Evolutionary conservation across 2,113 vertebrate species (phyloP), one percentile per base, ranked within the genome.

Genomic region (Phoxinus phoxinus): DNA sequence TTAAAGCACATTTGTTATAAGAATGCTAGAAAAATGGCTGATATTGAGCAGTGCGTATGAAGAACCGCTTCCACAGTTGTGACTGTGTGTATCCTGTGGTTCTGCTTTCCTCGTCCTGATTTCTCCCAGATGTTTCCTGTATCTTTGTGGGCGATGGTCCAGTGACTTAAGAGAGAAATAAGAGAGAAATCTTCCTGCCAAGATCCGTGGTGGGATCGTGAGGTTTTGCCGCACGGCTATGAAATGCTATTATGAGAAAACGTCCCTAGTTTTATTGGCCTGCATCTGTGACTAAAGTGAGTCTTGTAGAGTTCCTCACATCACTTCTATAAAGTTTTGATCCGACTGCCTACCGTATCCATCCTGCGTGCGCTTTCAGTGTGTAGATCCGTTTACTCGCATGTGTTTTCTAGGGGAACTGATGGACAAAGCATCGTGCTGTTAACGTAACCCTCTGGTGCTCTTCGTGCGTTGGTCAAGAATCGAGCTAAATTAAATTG

Each of bases 111-210:
- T 86, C 67, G 30, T 76, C 89, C 87, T 93, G 92, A 94, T 94
- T 91, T 85, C 89, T 94, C 90, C 94, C 94, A 95, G 94, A 95
- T 95, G 94, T 95, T 95, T 95, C 93, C 94, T 94, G 94, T 94
- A 91, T 94, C 89, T 94, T 51, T 91, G 61, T 84, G 86, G 89
- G 88, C 10, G 78, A 85, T 83, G 75, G 61, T 90, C 74, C 72
- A 76, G 65, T 48, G 90, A 89, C 87, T 90, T 87, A 53, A 92
- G 92, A 89, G 76, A 91, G 91, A 78, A 90, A 91, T 89, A 85
- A 90, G 61, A 89, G 46, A 90, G 89, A 81, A 46, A 85, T 88
- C 86, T 86, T 81, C 90, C 86, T 81, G 71, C 87, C 85, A 87
- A 91, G 91, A 92, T 92, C 91, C 91, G 88, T 85, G 87, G 89